A percentile compares a stretch with the other conserved stretches of the same genome.
These are phyloP conservation scores for Scylla paramamosain DNA, from an alignment of 1,140 invertebrate species.

Conservation along the genomic window DNA sequence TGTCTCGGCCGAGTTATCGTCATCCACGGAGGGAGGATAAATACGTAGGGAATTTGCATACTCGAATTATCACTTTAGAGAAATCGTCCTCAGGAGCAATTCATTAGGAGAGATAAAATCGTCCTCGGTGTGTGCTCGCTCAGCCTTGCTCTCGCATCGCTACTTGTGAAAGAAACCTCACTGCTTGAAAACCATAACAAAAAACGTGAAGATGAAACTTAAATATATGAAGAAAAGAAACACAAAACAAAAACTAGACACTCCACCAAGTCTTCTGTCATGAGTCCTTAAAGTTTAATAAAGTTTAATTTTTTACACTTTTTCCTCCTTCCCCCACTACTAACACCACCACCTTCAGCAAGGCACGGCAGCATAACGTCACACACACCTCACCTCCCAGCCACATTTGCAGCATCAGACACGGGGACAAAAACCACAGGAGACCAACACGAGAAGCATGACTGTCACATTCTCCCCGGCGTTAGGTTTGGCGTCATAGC, in stretches of 20 bases:
- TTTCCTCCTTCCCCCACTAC: neutral
- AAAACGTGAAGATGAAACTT: neutral
- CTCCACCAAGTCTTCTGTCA: neutral
- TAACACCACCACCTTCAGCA: neutral
- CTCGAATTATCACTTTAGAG: slow-evolving; percentile 48
- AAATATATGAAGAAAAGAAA: neutral
- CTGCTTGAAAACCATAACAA: neutral
- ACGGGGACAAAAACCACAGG: slow-evolving; percentile 7
- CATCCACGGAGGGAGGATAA: slow-evolving; percentile 39
- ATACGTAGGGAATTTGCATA: slow-evolving; percentile 51
- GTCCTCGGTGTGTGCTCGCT: neutral
- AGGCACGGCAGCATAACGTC: too few relatives aligned
- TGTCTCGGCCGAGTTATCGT: slow-evolving; percentile 55
- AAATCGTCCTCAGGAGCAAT: neutral
- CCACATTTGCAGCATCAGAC: neutral
- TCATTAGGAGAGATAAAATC: slow-evolving; percentile 9
- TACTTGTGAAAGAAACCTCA: neutral
- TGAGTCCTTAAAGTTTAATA: neutral
- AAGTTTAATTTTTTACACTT: neutral
- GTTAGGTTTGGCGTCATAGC: neutral
- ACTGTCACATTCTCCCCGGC: neutral
- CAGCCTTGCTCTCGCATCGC: neutral
- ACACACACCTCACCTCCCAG: neutral
- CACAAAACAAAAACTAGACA: neutral
- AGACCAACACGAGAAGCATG: neutral